Percentiles rank a stretch among this genome's conserved stretches.
These are phyloP conservation scores for Meandrusa payeni DNA, from an alignment of 2,888 invertebrate genomes.

Conservation along the genomic window DNA sequence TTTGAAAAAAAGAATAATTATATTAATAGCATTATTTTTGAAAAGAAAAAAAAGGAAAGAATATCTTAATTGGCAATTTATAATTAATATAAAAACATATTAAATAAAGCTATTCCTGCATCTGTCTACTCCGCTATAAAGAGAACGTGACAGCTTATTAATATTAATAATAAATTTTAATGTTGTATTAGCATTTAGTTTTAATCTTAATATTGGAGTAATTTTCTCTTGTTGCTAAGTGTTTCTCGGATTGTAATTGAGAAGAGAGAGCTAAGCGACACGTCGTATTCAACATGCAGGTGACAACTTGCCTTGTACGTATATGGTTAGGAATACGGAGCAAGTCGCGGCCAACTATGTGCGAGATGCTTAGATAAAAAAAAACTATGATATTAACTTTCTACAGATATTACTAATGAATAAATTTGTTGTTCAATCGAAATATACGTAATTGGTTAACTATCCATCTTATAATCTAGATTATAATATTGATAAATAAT, in stretches of 20 bases:
- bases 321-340: conserved; percentile 36
- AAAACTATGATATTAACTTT: conserved; percentile 60
- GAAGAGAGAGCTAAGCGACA: conserved; percentile 60
- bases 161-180: too few relatives aligned
- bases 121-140: too few relatives aligned
- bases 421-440: conserved; percentile 26
- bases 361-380: conserved; percentile 45
- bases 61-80: too few relatives aligned
- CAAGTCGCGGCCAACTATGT: conserved; percentile 40
- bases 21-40: too few relatives aligned
- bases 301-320: conserved; percentile 47
- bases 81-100: too few relatives aligned
- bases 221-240: conserved; percentile 13
- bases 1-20: too few relatives aligned
- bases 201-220: conserved; percentile 29
- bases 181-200: too few relatives aligned
- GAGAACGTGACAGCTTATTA: too few relatives aligned
- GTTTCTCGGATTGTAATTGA: conserved; percentile 48
- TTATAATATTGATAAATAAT: too few relatives aligned
- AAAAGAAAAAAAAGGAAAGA: too few relatives aligned
- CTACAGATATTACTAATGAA: conserved; percentile 54
- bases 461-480: too few relatives aligned
- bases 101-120: too few relatives aligned
- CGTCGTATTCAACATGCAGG: conserved; percentile 51
- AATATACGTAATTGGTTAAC: conserved; percentile 3